These are phyloP conservation scores for Leptinotarsa lineolata DNA, from an alignment of 1,140 invertebrate species.

Conservation along the genomic window DNA sequence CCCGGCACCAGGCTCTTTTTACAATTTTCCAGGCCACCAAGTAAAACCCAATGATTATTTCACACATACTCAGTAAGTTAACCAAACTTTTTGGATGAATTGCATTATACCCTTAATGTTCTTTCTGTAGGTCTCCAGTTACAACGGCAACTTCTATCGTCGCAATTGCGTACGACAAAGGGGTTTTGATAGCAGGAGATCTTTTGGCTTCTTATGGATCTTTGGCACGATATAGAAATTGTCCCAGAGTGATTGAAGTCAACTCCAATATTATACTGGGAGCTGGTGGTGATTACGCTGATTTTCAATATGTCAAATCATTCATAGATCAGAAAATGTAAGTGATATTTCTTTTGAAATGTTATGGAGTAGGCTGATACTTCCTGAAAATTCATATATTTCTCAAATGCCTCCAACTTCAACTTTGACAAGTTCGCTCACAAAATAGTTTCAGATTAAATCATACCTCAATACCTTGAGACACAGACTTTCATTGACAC, in stretches of 20 bases:
- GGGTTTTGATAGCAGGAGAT: slow-evolving; percentile 91
- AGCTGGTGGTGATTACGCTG: slow-evolving; percentile 91
- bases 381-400: not conserved
- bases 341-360: slow-evolving; percentile 41
- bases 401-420: too few species aligned
- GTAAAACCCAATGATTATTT: slow-evolving; percentile 58
- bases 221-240: slow-evolving; percentile 82
- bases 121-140: slow-evolving; percentile 71
- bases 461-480: too few species aligned
- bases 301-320: slow-evolving; percentile 88
- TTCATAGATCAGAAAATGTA: slow-evolving; percentile 92
- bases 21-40: slow-evolving; percentile 67
- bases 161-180: slow-evolving; percentile 84
- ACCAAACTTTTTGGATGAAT: slow-evolving; percentile 37
- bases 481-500: too few species aligned
- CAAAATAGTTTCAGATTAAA: too few species aligned
- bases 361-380: slow-evolving; percentile 7
- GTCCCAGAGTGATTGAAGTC: slow-evolving; percentile 82
- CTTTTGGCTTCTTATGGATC: slow-evolving; percentile 90
- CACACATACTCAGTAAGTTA: slow-evolving; percentile 70
- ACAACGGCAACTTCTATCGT: slow-evolving; percentile 91
- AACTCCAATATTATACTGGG: slow-evolving; percentile 90
- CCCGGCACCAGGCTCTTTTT: slow-evolving; percentile 69
- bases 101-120: slow-evolving; percentile 16
- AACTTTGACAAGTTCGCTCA: too few species aligned